Evolutionary conservation across 1,140 invertebrate genomes (phyloP), one percentile per base, ranked within the genome.

Genomic region (Gyrodactylus salaris): DNA sequence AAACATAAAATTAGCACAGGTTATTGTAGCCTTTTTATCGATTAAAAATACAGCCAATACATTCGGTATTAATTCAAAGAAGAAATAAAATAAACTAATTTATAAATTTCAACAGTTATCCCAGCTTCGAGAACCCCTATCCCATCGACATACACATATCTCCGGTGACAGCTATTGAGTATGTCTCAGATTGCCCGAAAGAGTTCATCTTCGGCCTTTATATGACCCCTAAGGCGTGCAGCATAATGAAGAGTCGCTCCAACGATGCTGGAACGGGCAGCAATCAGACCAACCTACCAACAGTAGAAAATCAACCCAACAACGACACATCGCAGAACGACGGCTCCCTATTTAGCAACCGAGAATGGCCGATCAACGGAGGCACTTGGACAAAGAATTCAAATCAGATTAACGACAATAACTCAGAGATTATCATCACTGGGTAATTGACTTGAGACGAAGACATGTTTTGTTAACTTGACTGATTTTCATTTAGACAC

Each of bases 81-180:
- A 71, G 20, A n/a, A 72, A 2, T 75, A 7, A 73, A 25, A 1
- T 68, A 34, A 22, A 73, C 74, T n/a, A n/a, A 16, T 54, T 75
- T 71, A 0, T 26, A 76, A 16, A 22, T 22, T 74, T 27, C 26
- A 74, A 27, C 74, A 84, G 84, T 1, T 98, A 95, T 84, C 92
- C 94, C 20, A 94, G 91, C 82, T 94, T 95, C 83, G 91, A 97
- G 82, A 95, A 95, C 84, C 95, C 93, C 69, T 96, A 98, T 84
- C 89, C 93, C 68, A 96, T 97, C 91, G 92, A 98, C 82, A 85
- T 98, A 76, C 93, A 97, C 82, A 92, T 96, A 82, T 92, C 89
- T 73, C 88, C 91, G 27, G 91, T 97, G 74, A 95, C 92, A 70
- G 91, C 87, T 82, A 92, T 91, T 81, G 86, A 87, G 74, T 97